Evolutionary conservation across 2,113 vertebrate genomes (phyloP).

Genomic region (Clinocottus analis): DNA sequence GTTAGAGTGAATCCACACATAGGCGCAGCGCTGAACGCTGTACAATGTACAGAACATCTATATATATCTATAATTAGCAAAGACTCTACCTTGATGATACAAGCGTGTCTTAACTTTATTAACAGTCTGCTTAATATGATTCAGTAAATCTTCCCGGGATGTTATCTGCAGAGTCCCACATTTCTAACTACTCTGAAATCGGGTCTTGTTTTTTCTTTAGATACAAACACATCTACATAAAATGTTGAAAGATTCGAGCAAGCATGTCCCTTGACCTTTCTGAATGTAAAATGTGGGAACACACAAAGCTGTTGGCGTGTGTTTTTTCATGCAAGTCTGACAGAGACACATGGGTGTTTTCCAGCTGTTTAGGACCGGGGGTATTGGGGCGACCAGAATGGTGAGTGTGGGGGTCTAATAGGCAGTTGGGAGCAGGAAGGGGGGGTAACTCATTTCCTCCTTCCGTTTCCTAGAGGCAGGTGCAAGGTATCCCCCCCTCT

Average conservation of each 20-base stretch:
- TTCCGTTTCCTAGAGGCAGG: constrained; percentile 77
- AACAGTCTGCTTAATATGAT: background rate
- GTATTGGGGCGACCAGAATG: constrained; percentile 16
- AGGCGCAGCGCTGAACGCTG: too few relatives aligned
- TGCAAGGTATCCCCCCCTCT: constrained; percentile 60
- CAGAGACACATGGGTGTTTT: constrained; percentile 57
- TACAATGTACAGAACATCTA: too few relatives aligned
- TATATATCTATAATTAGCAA: too few relatives aligned
- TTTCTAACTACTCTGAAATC: background rate
- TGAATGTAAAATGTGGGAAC: background rate
- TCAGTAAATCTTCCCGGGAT: background rate
- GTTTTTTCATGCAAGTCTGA: background rate
- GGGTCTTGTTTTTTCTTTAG: background rate
- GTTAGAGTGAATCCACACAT: too few relatives aligned
- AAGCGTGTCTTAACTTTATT: background rate
- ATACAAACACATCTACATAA: background rate
- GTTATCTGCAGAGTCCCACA: background rate
- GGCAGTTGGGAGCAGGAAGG: constrained; percentile 30
- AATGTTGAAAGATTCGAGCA: background rate
- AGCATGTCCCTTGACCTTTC: background rate
- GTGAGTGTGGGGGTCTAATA: constrained; percentile 53
- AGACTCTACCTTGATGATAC: background rate
- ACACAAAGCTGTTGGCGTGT: background rate
- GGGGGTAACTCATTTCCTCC: constrained; percentile 65
- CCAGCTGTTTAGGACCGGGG: constrained; percentile 56